Conservation (phyloP, 2,888 invertebrate species). For the Physocephala rufipes region DNA sequence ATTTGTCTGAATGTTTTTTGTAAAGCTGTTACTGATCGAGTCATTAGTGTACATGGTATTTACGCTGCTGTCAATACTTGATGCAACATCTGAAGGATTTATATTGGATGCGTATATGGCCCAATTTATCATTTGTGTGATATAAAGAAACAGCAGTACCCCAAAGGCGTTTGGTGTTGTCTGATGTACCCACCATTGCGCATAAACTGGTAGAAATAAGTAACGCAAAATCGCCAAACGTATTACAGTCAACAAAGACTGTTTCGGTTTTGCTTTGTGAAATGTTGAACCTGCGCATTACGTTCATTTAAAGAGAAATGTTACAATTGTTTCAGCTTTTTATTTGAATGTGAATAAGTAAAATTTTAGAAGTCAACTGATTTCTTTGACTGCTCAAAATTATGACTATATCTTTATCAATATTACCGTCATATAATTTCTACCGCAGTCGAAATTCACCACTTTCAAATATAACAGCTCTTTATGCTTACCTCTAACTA, state of each 20-base stretch:
- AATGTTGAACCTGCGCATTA: conserved; percentile 83
- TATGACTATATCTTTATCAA: not conserved
- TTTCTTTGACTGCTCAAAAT: not conserved
- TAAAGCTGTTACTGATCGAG: conserved; percentile 23
- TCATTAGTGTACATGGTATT: conserved; percentile 25
- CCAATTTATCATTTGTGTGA: conserved; percentile 72
- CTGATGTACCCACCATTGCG: conserved; percentile 91
- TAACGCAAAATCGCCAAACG: conserved; percentile 84
- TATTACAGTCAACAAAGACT: conserved; percentile 86
- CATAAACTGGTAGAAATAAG: conserved; percentile 83
- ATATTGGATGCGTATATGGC: conserved; percentile 64
- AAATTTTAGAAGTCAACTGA: no score
- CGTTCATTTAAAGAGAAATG: no score
- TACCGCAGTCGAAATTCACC: no score
- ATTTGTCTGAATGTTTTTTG: conserved; percentile 29
- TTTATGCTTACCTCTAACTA: conserved; percentile 86
- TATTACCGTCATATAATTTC: not conserved
- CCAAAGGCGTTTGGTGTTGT: conserved; percentile 81
- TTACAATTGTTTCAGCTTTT: no score
- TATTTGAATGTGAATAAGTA: no score
- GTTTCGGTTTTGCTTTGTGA: conserved; percentile 94
- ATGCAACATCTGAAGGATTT: conserved; percentile 48
- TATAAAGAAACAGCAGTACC: conserved; percentile 80
- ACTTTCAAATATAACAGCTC: no score
- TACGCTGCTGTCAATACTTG: conserved; percentile 16